Evolutionary conservation across 2,113 vertebrate genomes (phyloP).

Genomic region (Australoheros scitulus): DNA sequence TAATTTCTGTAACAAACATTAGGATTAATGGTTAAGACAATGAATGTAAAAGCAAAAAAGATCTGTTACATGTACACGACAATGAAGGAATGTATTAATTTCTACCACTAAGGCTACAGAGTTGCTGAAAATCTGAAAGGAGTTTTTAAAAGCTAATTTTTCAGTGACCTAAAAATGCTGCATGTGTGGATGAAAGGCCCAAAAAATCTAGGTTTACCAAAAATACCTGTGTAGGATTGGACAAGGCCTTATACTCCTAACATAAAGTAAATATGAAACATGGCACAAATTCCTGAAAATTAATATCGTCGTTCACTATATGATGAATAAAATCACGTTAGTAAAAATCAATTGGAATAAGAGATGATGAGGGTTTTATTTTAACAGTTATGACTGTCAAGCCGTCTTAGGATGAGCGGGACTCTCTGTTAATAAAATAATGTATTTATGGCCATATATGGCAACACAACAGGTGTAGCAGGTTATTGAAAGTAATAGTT

Average conservation of each 20-base stretch:
- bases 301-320: not conserved
- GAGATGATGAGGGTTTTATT: rapidly evolving
- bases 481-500: too few relatives aligned
- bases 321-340: rapidly evolving
- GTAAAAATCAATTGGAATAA: not conserved
- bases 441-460: too few relatives aligned
- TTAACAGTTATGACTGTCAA: not conserved
- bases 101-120: not conserved
- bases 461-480: too few relatives aligned
- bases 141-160: not conserved
- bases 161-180: rapidly evolving
- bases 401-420: not conserved
- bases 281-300: not conserved
- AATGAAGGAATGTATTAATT: not conserved
- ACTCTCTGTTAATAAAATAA: not conserved
- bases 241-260: rapidly evolving
- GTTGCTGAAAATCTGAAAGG: rapidly evolving
- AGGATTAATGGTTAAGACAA: too few relatives aligned
- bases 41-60: not conserved
- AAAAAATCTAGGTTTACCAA: not conserved
- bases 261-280: not conserved
- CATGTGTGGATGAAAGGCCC: not conserved
- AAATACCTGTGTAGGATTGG: not conserved
- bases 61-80: not conserved
- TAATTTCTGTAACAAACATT: not conserved